A percentile compares a stretch with the other conserved stretches of the same genome.
phyloP scores from a whole-genome alignment of 2,113 vertebrate species.

The Aix galericulata region DNA sequence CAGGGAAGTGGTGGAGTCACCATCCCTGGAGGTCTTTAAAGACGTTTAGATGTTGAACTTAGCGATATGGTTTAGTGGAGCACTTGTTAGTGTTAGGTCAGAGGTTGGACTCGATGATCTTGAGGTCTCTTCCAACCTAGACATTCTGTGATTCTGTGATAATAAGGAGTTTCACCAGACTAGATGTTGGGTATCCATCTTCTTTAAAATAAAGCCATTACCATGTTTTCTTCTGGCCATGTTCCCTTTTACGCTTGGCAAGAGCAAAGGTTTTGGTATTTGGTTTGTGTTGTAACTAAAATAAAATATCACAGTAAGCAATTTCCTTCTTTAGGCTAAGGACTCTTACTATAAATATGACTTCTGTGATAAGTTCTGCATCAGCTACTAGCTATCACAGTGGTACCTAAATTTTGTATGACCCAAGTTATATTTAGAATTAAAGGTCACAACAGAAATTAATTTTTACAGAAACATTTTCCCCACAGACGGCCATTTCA shows the following conservation, averaged over 20 bases:
- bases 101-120: too few species aligned
- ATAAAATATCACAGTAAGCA: background rate
- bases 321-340: background rate
- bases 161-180: background rate
- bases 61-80: too few species aligned
- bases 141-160: too few species aligned
- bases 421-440: background rate
- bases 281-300: background rate
- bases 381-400: background rate
- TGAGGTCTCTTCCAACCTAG: too few species aligned
- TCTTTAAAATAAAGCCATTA: background rate
- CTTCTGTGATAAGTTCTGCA: background rate
- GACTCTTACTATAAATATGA: background rate
- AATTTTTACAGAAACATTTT: slow-evolving; percentile 25
- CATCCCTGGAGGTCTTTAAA: too few species aligned
- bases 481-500: background rate
- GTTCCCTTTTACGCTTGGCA: background rate
- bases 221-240: background rate
- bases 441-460: background rate
- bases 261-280: background rate
- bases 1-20: too few species aligned
- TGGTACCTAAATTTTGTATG: background rate
- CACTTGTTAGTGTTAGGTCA: too few species aligned
- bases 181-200: background rate
- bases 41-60: too few species aligned